Percentiles rank a stretch among this genome's conserved stretches.
These are phyloP conservation scores for Mormoops blainvillei DNA, from an alignment of 2,113 vertebrate species.

Conservation along the genomic window DNA sequence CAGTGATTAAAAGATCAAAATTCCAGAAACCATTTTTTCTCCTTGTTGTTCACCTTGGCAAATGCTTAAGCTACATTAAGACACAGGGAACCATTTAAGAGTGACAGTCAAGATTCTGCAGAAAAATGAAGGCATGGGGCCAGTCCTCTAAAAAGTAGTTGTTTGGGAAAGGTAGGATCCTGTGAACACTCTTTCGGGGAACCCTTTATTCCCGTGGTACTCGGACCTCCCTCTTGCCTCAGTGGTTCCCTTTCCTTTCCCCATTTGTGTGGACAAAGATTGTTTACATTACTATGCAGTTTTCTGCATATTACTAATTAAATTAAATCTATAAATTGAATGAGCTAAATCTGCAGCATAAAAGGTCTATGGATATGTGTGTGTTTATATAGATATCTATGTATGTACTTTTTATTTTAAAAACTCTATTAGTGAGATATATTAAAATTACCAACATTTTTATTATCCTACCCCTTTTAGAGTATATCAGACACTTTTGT, in stretches of 20 bases:
- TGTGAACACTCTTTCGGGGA: background rate
- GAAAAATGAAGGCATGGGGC: background rate
- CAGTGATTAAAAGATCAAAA: slow-evolving; percentile 58
- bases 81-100: slow-evolving; percentile 32
- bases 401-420: background rate
- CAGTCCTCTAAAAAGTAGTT: background rate
- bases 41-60: slow-evolving; percentile 45
- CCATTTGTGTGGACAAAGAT: background rate
- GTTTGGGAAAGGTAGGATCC: background rate
- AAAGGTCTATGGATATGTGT: background rate
- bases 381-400: background rate
- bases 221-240: background rate
- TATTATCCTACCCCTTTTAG: background rate
- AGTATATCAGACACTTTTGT: background rate
- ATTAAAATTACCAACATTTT: background rate
- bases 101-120: background rate
- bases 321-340: background rate
- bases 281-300: background rate
- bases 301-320: background rate
- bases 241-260: background rate
- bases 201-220: background rate
- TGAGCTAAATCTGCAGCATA: background rate
- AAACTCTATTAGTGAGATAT: background rate
- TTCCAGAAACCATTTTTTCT: slow-evolving; percentile 38
- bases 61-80: slow-evolving; percentile 6